Conservation (phyloP, 2,113 vertebrate species). For the Dipodomys merriami region DNA sequence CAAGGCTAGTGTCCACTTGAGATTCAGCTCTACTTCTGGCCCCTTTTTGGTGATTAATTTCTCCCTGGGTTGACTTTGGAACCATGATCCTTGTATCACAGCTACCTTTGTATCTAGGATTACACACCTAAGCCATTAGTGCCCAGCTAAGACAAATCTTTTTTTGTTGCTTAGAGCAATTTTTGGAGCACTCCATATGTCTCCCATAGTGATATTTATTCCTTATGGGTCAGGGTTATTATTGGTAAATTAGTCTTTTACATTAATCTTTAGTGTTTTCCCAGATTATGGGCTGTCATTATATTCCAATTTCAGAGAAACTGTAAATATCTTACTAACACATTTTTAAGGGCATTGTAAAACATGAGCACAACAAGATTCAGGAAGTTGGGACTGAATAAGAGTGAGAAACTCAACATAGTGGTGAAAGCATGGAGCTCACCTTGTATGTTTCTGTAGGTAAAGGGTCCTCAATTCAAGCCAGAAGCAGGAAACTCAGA, state of each 20-base stretch:
- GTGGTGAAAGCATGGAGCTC: not conserved
- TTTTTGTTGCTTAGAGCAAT: not conserved
- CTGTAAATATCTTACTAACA: not conserved
- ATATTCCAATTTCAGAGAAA: slow-evolving; percentile 15
- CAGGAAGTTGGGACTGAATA: not conserved
- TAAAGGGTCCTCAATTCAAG: not conserved
- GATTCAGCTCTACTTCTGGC: no score
- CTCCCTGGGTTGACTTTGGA: no score
- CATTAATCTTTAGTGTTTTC: not conserved
- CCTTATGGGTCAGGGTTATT: not conserved
- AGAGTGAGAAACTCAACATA: not conserved
- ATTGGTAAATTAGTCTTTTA: slow-evolving; percentile 21
- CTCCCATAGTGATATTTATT: not conserved
- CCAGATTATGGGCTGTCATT: not conserved
- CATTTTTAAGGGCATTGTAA: not conserved
- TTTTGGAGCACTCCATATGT: not conserved
- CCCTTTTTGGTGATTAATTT: no score
- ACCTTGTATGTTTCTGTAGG: not conserved
- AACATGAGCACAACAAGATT: not conserved
- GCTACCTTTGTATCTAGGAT: no score
- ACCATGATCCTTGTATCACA: no score
- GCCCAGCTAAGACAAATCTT: not conserved
- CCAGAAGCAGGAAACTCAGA: not conserved
- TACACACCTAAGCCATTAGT: no score
- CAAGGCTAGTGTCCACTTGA: no score